Base-by-base conservation (phyloP, 2,888 invertebrate species). In the Ethmia dodecea region DNA sequence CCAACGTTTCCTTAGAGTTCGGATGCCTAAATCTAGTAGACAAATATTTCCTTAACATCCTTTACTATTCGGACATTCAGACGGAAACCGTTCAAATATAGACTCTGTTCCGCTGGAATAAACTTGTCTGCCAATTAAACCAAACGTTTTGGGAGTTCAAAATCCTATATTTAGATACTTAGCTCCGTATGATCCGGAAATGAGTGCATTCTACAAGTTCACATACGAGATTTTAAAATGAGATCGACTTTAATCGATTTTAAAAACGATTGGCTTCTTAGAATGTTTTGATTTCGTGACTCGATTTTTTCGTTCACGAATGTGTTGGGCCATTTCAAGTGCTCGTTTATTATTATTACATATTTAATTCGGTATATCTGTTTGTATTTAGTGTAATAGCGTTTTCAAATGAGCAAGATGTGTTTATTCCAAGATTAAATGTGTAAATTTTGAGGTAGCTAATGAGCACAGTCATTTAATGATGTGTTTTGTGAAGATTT, bases 181-280 rank as follows among this genome's bases (percentile, higher is more conserved):
- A 43, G 52, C 38, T 51, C 52, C 52, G 49, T 38, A 47, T 28
- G 37, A 51, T 60, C 64, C 64, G 70, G 66, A 73, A 70, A 67
- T 59, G 58, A 59, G 51, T 54, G 60, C 67, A 68, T 72, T 69
- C 61, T 59, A 47, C 40, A 41, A 41, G 37, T 37, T 39, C 29
- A 30, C 35, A 40, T 34, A 40, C 40, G 48, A 41, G 30, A 38
- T 22, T 26, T 12, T 35, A 28, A 43, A 38, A 16, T 27, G 29
- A 50, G 52, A 59, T 61, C 54, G 49, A 53, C 45, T 52, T 50
- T 46, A 38, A 30, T 28, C 37, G 37, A 39, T 33, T 37, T 31
- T 37, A 35, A 37, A 35, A 36, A 31, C 26, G 29, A 34, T 28
- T 13, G 22, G 38, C 32, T 38, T 38, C 38, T 27, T 30, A 15